Evolutionary conservation across 2,888 invertebrate species (phyloP).

Genomic region (Tetheella fluctuosa): DNA sequence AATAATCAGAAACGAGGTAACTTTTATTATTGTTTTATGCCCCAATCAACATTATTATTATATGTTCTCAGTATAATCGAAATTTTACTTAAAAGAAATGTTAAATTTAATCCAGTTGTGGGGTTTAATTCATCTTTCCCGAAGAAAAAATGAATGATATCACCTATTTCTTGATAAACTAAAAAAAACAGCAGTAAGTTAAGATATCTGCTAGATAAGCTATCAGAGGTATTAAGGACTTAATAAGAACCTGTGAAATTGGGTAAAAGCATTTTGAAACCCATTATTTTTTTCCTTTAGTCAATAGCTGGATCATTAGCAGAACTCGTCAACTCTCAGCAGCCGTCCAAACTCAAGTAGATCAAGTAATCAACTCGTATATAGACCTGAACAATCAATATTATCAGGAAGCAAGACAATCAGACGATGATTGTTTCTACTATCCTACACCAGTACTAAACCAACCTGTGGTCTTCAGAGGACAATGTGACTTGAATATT

Average conservation of each 20-base stretch:
- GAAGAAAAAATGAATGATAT: no score
- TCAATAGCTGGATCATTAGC: constrained; percentile 72
- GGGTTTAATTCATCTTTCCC: no score
- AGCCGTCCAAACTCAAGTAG: constrained; percentile 39
- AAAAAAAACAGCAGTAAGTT: no score
- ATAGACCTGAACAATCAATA: constrained; percentile 52
- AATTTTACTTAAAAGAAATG: no score
- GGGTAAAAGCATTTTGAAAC: not conserved
- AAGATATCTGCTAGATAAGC: no score
- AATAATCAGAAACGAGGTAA: constrained; percentile 75
- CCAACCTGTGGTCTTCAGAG: constrained; percentile 51
- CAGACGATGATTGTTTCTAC: constrained; percentile 56
- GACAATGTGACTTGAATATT: constrained; percentile 51
- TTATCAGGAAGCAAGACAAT: constrained; percentile 45
- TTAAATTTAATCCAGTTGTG: no score
- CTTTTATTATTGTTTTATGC: constrained; percentile 17
- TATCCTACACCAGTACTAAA: constrained; percentile 43
- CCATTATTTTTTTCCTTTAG: constrained; percentile 43
- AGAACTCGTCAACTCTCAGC: constrained; percentile 47
- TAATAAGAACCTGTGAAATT: not conserved
- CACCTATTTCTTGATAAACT: no score
- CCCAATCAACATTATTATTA: not conserved
- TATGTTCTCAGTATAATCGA: no score
- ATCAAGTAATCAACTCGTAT: constrained; percentile 43
- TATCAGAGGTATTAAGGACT: no score